These are phyloP conservation scores for Adela reaumurella DNA, from an alignment of 2,888 invertebrate genomes.

Conservation along the genomic window DNA sequence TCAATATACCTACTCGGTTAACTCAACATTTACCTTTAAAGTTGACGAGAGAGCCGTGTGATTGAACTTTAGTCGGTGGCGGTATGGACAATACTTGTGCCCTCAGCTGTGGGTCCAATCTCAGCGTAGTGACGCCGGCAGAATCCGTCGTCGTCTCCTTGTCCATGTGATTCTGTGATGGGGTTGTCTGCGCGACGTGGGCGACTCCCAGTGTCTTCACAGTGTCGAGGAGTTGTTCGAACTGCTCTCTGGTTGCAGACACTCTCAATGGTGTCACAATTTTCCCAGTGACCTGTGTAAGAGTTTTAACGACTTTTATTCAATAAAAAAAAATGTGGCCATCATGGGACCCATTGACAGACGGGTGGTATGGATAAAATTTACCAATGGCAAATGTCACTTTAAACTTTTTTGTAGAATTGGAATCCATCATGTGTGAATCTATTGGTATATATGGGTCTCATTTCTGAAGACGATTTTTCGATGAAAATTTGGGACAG, in stretches of 20 bases:
- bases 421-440: no score
- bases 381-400: no score
- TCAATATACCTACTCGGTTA: no score
- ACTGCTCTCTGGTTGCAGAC: slow-evolving; percentile 80
- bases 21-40: slow-evolving; percentile 14
- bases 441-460: no score
- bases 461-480: no score
- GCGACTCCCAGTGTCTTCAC: slow-evolving; percentile 27
- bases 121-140: slow-evolving; percentile 36
- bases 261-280: slow-evolving; percentile 84
- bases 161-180: slow-evolving; percentile 13
- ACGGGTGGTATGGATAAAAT: neutral
- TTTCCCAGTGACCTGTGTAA: slow-evolving; percentile 65
- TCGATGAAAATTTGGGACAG: no score
- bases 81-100: slow-evolving; percentile 48
- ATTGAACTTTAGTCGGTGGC: slow-evolving; percentile 17
- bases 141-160: slow-evolving; percentile 21
- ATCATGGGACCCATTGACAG: slow-evolving; percentile 17
- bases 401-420: no score
- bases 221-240: slow-evolving; percentile 84
- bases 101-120: slow-evolving; percentile 61
- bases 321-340: neutral
- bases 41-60: slow-evolving; percentile 13
- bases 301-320: slow-evolving; percentile 6
- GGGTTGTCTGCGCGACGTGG: slow-evolving; percentile 11